phyloP scores from a whole-genome alignment of 1,140 invertebrate genomes.

The Fopius arisanus region DNA sequence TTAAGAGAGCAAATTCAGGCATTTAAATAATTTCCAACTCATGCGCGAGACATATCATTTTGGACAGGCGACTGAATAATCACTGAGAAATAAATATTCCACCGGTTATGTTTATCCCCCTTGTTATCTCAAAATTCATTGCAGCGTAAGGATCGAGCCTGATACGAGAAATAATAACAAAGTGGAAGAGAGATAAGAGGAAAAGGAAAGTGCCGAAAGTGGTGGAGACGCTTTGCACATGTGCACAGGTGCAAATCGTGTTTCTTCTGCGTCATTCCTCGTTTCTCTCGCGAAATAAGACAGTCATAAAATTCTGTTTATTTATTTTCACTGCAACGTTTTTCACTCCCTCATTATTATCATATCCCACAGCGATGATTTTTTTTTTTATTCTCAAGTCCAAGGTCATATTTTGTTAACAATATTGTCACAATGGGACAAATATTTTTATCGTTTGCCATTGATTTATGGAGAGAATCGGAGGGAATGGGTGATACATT shows the following conservation, averaged over 20 bases:
- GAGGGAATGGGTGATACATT: conserved; percentile 21
- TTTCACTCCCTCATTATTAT: neutral
- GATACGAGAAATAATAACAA: conserved; percentile 12
- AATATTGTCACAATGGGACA: conserved; percentile 17
- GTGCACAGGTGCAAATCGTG: conserved; percentile 28
- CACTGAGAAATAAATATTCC: neutral
- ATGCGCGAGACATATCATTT: neutral
- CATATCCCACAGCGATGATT: neutral
- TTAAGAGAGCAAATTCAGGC: neutral
- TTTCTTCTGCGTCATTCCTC: conserved; percentile 20
- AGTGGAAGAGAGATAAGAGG: neutral
- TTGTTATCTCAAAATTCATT: conserved; percentile 12
- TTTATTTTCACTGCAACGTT: neutral
- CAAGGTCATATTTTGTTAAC: conserved; percentile 12
- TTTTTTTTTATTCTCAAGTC: neutral
- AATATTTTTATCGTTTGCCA: neutral
- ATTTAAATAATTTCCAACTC: neutral
- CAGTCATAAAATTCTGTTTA: conserved; percentile 6
- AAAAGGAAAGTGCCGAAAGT: conserved; percentile 16
- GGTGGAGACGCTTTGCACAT: conserved; percentile 8
- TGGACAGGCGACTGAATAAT: neutral
- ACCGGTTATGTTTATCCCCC: neutral
- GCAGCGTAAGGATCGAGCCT: neutral
- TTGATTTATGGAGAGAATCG: conserved; percentile 12
- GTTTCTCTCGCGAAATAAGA: neutral